Evolutionary conservation across 1,140 invertebrate species (phyloP), one percentile per base, ranked within the genome.

Genomic region (Drosophila novamexicana): DNA sequence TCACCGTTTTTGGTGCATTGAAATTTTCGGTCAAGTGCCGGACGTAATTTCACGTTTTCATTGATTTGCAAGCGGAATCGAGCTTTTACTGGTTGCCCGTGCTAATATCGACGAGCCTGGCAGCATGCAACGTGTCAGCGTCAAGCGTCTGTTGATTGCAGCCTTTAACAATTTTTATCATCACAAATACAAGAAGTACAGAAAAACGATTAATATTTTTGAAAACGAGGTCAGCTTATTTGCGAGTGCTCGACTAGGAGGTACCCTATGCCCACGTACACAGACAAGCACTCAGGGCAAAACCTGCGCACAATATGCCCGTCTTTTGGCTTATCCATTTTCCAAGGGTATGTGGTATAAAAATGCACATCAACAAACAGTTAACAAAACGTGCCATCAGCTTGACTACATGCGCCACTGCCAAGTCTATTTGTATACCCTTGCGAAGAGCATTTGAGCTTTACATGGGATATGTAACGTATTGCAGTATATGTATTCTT

Each of bases 101-200:
- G 44, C 36, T 22, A 67, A 59, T 59, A 59, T 58, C 12, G 62
- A 40, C 22, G 22, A 22, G 22, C 22, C 34, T 29, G 44, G 47
- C 56, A 36, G 45, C 64, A 49, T 56, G 36, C 40, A 75, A 52
- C 50, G 36, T 75, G 66, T 44, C 66, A 59, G 59, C 52, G 29
- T 73, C 50, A 66, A 54, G 54, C 78, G 56, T 68, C 54, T 70
- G 72, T 75, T 79, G 71, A 56, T 44, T 81, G 78, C 82, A 67
- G 81, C 75, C 71, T 76, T 86, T 69, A 86, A 81, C 82, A 86
- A 29, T 79, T 86, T 75, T 75, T 76, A 81, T 75, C 78, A 85
- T 75, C 59, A 52, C 40, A 71, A 44, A 54, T 49, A 36, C 39
- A 62, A 50, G 49, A 22, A 47, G 37, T 14, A n/a, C 18, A n/a